Percentiles rank a stretch among this genome's conserved stretches.
Evolutionary conservation across 2,888 invertebrate genomes (phyloP).

Genomic region (Metallyticus violacea): DNA sequence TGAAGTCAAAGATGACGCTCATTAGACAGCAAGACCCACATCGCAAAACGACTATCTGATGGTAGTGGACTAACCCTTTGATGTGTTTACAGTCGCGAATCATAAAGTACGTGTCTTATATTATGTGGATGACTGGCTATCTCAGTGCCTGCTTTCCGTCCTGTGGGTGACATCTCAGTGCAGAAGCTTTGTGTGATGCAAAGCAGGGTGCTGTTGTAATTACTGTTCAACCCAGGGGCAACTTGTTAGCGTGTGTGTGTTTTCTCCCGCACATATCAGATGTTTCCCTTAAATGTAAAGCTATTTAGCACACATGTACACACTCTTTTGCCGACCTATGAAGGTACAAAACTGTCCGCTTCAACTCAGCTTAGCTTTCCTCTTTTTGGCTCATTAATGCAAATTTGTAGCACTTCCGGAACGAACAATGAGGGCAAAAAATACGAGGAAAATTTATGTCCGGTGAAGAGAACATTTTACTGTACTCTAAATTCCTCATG

Average conservation of each 20-base stretch:
- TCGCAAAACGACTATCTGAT: neutral
- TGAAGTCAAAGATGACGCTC: neutral
- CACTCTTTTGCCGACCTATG: neutral
- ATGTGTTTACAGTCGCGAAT: neutral
- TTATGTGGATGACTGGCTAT: neutral
- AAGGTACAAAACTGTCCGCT: neutral
- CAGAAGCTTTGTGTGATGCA: neutral
- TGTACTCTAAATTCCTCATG: neutral
- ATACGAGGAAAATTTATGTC: neutral
- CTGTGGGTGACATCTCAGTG: neutral
- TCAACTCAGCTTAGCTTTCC: neutral
- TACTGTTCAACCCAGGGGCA: neutral
- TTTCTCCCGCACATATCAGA: neutral
- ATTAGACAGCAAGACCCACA: neutral
- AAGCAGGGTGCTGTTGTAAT: neutral
- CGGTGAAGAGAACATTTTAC: neutral
- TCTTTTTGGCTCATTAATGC: neutral
- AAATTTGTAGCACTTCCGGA: neutral
- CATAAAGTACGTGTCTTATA: neutral
- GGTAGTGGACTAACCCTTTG: neutral
- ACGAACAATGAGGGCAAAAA: neutral
- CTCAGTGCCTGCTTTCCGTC: neutral
- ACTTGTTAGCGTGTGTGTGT: neutral
- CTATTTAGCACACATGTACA: neutral
- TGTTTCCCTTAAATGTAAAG: neutral